Conservation (phyloP, 2,888 invertebrate species). For the Oscheius onirici region DNA sequence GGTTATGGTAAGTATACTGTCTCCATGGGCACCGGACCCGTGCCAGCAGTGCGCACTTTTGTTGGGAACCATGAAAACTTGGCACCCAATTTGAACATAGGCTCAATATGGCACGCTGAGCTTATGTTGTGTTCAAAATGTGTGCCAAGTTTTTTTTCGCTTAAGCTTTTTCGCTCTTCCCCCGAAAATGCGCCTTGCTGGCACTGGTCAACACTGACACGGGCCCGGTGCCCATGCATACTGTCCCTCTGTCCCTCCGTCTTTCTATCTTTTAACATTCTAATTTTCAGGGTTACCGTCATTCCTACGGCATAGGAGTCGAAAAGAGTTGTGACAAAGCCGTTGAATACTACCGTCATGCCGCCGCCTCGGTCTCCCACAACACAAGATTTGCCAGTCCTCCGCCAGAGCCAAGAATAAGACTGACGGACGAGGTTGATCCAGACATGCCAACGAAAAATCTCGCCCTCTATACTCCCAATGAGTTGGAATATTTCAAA, state of each 20-base stretch:
- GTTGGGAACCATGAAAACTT: no score
- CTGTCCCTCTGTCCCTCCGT: not conserved
- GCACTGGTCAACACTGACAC: no score
- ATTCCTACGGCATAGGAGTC: slow-evolving; percentile 90
- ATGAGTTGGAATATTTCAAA: slow-evolving; percentile 96
- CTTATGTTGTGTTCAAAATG: no score
- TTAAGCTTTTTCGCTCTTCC: not conserved
- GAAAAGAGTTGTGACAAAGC: slow-evolving; percentile 89
- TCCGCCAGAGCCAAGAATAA: slow-evolving; percentile 86
- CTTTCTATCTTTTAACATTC: slow-evolving; percentile 6
- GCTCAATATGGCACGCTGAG: no score
- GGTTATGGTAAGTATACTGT: slow-evolving; percentile 78
- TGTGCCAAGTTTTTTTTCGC: not conserved
- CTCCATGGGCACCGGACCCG: not conserved
- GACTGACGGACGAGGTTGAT: slow-evolving; percentile 84
- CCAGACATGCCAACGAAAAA: slow-evolving; percentile 76
- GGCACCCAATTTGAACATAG: no score
- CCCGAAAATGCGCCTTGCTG: no score
- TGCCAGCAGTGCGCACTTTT: no score
- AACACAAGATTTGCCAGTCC: slow-evolving; percentile 80
- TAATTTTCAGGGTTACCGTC: slow-evolving; percentile 82
- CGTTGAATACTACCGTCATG: slow-evolving; percentile 83
- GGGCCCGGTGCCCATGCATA: no score
- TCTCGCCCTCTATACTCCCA: slow-evolving; percentile 78
- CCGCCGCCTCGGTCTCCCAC: slow-evolving; percentile 55